Evolutionary conservation across 1,140 invertebrate genomes (phyloP).

Genomic region (Adoxophyes honmai): DNA sequence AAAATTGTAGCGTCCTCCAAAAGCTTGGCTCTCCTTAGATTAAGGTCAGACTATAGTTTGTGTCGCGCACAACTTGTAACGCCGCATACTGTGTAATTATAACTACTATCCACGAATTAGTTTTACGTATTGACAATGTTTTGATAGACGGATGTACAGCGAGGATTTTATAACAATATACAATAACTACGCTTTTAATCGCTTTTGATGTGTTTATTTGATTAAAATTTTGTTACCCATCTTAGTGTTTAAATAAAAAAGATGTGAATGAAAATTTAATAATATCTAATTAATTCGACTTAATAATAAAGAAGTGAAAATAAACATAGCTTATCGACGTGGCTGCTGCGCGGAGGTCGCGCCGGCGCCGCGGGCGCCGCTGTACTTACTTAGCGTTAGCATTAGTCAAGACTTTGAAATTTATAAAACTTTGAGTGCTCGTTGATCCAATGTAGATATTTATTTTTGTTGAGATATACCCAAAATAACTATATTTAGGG

Average conservation of each 20-base stretch:
- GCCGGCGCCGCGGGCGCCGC: conserved; percentile 33
- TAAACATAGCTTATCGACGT: conserved; percentile 5
- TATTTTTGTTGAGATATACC: conserved; percentile 75
- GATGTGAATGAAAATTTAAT: conserved; percentile 10
- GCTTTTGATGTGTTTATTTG: conserved; percentile 57
- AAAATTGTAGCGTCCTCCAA: conserved; percentile 42
- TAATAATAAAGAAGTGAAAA: background rate
- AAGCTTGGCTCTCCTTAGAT: conserved; percentile 51
- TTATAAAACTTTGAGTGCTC: conserved; percentile 63
- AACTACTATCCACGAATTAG: conserved; percentile 26
- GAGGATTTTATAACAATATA: conserved; percentile 38
- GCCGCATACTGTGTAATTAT: conserved; percentile 32
- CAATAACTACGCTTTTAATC: conserved; percentile 38
- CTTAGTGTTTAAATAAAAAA: conserved; percentile 39
- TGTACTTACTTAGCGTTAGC: conserved; percentile 69
- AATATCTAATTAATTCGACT: conserved; percentile 9
- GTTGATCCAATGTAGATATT: conserved; percentile 76
- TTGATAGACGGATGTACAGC: conserved; percentile 48
- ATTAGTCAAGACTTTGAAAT: conserved; percentile 63
- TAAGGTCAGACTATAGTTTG: conserved; percentile 36
- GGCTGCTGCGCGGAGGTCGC: background rate
- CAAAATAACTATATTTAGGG: conserved; percentile 71
- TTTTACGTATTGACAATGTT: conserved; percentile 41
- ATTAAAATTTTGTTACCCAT: conserved; percentile 44
- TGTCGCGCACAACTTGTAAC: conserved; percentile 54